Evolutionary conservation across 2,888 invertebrate species (phyloP).

Genomic region (Ischnura elegans): DNA sequence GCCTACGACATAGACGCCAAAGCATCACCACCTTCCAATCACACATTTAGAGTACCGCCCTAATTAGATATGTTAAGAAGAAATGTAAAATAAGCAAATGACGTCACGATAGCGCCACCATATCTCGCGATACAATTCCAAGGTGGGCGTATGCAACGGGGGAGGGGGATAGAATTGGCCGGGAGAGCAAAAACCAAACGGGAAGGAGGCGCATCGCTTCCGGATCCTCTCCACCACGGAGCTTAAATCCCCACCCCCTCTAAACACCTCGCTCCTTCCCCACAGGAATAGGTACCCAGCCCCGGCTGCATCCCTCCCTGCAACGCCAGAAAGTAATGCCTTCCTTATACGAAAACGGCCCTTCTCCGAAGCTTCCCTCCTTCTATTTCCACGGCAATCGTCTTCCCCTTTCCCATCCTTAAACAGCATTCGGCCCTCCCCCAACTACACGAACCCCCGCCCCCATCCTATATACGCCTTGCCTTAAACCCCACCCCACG

Average conservation of each 20-base stretch:
- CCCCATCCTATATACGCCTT: background rate
- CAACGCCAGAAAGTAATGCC: conserved; percentile 49
- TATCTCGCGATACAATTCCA: conserved; percentile 26
- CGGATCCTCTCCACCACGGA: conserved; percentile 25
- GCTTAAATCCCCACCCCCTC: background rate
- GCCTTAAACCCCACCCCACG: background rate
- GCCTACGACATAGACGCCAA: too few species aligned
- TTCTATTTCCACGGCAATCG: conserved; percentile 30
- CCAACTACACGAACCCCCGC: background rate
- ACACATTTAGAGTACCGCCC: too few species aligned
- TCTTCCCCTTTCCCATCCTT: background rate
- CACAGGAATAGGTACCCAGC: background rate
- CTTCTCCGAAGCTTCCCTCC: background rate
- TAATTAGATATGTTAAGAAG: too few species aligned
- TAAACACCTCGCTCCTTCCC: background rate
- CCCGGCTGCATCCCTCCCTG: background rate
- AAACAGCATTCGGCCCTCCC: too few species aligned
- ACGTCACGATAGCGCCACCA: conserved; percentile 50
- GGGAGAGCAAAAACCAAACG: conserved; percentile 33
- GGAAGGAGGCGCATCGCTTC: conserved; percentile 8
- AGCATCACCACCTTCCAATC: too few species aligned
- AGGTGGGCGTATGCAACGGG: background rate
- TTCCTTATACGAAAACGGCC: conserved; percentile 60
- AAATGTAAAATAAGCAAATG: background rate
- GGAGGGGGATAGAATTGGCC: background rate